Conservation (phyloP, 1,140 invertebrate species). For the Sycobia sp. region DNA sequence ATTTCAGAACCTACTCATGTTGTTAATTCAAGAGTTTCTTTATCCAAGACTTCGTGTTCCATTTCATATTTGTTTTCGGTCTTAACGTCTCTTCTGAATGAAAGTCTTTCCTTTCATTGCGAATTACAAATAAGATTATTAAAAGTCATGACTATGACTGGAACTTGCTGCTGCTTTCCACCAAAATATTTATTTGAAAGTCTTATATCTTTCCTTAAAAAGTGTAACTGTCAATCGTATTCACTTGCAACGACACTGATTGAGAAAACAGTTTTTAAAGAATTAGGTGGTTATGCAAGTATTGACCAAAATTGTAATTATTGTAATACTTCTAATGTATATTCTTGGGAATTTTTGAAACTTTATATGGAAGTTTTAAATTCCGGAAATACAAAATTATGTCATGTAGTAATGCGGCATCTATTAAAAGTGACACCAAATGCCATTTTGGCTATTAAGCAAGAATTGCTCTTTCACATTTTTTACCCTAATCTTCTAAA, state of each 20-base stretch:
- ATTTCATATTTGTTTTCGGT: constrained; percentile 66
- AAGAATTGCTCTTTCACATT: constrained; percentile 65
- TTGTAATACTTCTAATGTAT: constrained; percentile 45
- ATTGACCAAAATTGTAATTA: constrained; percentile 41
- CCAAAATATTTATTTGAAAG: constrained; percentile 54
- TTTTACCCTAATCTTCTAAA: constrained; percentile 68
- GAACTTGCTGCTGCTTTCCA: constrained; percentile 71
- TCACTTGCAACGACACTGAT: constrained; percentile 57
- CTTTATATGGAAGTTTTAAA: constrained; percentile 65
- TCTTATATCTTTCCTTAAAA: constrained; percentile 54
- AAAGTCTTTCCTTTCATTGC: constrained; percentile 51
- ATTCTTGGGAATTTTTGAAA: constrained; percentile 66
- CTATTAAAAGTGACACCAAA: constrained; percentile 65
- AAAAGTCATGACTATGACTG: constrained; percentile 63
- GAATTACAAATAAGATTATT: constrained; percentile 62
- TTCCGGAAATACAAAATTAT: constrained; percentile 63
- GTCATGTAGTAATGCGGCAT: constrained; percentile 65
- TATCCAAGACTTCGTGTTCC: constrained; percentile 58
- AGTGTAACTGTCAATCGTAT: constrained; percentile 47
- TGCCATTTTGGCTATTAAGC: constrained; percentile 62
- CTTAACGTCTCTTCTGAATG: constrained; percentile 61
- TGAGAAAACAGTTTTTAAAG: constrained; percentile 67
- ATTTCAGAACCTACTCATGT: constrained; percentile 39
- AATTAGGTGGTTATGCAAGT: constrained; percentile 60
- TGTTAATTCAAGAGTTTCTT: constrained; percentile 30